Evolutionary conservation across 1,140 invertebrate species (phyloP).

Genomic region (Odontomachus brunneus): DNA sequence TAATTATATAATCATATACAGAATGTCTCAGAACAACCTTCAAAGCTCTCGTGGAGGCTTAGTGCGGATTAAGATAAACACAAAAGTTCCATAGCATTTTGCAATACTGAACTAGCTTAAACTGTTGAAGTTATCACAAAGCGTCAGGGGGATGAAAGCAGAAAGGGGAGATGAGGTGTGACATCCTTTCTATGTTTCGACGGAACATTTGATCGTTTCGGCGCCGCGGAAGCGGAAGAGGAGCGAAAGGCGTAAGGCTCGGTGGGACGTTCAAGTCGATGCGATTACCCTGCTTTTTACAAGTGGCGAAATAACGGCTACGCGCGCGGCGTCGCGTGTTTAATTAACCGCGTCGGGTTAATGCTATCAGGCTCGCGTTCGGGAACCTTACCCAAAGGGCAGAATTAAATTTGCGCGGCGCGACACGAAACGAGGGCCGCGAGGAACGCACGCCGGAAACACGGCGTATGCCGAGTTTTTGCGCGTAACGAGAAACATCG

Average conservation of each 20-base stretch:
- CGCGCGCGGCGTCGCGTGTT: slow-evolving; percentile 34
- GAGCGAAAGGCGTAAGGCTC: background rate
- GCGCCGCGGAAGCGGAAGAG: background rate
- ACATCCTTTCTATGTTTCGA: too few species aligned
- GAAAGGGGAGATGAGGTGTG: too few species aligned
- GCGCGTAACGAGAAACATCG: slow-evolving; percentile 8
- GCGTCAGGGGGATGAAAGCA: too few species aligned
- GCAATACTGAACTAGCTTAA: too few species aligned
- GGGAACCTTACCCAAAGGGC: slow-evolving; percentile 35
- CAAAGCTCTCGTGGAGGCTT: too few species aligned
- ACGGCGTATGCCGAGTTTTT: slow-evolving; percentile 30
- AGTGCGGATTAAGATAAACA: too few species aligned
- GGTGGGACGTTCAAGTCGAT: background rate
- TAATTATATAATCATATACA: too few species aligned
- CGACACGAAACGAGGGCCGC: slow-evolving; percentile 53
- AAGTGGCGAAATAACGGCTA: slow-evolving; percentile 37
- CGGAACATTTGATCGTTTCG: slow-evolving; percentile 2
- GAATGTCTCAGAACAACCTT: too few species aligned
- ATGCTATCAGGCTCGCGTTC: slow-evolving; percentile 55
- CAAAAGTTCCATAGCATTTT: too few species aligned
- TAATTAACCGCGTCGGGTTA: slow-evolving; percentile 65
- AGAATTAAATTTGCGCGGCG: slow-evolving; percentile 57
- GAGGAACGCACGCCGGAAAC: slow-evolving; percentile 32
- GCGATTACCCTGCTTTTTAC: slow-evolving; percentile 28
- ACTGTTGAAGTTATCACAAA: too few species aligned